These are phyloP conservation scores for Plagodis pulveraria DNA, from an alignment of 2,888 invertebrate species.

Conservation along the genomic window DNA sequence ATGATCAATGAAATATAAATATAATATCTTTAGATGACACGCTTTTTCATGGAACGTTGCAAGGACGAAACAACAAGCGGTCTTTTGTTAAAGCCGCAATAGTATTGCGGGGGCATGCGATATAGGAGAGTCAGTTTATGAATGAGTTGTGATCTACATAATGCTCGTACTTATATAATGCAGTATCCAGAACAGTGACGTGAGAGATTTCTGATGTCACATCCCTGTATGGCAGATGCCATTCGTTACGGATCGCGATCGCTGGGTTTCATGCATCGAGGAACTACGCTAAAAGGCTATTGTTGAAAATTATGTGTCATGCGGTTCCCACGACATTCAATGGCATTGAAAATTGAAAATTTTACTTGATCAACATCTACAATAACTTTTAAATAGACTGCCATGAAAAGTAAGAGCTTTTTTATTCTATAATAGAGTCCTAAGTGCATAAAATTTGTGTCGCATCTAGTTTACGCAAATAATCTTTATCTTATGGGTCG, in stretches of 20 bases:
- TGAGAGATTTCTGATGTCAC: slow-evolving; percentile 37
- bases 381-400: slow-evolving; percentile 9
- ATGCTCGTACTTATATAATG: slow-evolving; percentile 20
- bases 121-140: slow-evolving; percentile 53
- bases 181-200: slow-evolving; percentile 44
- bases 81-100: slow-evolving; percentile 41
- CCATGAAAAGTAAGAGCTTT: neutral
- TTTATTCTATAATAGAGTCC: too few species aligned
- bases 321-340: slow-evolving; percentile 56
- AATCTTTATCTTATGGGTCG: too few species aligned
- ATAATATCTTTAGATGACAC: slow-evolving; percentile 1
- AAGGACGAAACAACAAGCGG: slow-evolving; percentile 42
- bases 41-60: slow-evolving; percentile 31
- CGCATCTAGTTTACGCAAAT: too few species aligned
- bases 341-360: slow-evolving; percentile 32
- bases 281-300: slow-evolving; percentile 67
- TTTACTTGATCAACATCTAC: slow-evolving; percentile 18
- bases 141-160: slow-evolving; percentile 40
- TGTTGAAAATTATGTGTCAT: slow-evolving; percentile 53
- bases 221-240: slow-evolving; percentile 41
- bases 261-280: slow-evolving; percentile 63
- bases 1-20: slow-evolving; percentile 1
- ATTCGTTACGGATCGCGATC: slow-evolving; percentile 61
- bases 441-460: too few species aligned
- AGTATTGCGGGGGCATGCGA: slow-evolving; percentile 41